Conservation (phyloP, 37 sponge, comb jelly and placozoan species). For the Crambe crambe region DNA sequence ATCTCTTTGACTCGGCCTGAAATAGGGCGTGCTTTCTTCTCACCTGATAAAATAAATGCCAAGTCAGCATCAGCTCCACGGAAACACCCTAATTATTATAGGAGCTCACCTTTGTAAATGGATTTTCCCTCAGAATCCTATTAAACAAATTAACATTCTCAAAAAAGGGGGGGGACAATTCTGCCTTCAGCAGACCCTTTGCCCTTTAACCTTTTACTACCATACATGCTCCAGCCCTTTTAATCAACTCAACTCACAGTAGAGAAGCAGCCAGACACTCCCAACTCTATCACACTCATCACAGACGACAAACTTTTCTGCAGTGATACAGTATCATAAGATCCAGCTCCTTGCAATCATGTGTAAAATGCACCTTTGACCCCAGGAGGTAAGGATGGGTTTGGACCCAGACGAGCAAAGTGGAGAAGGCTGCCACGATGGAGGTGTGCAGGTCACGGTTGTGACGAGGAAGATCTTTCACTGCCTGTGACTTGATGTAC, state of each 20-base stretch:
- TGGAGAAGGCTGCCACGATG: slow-evolving; percentile 85
- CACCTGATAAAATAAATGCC: slow-evolving; percentile 31
- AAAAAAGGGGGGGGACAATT: no score
- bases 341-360: neutral
- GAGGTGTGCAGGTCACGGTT: slow-evolving; percentile 78
- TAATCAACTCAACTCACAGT: slow-evolving; percentile 47
- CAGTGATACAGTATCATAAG: neutral
- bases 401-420: slow-evolving; percentile 62
- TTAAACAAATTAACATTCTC: no score
- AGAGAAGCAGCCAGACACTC: slow-evolving; percentile 75
- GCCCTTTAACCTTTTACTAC: no score
- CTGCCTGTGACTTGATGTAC: slow-evolving; percentile 64
- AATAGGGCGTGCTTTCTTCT: slow-evolving; percentile 72
- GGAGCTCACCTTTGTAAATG: slow-evolving; percentile 56
- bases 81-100: neutral
- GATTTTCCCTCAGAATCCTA: slow-evolving; percentile 5
- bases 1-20: slow-evolving; percentile 87
- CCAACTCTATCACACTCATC: slow-evolving; percentile 79
- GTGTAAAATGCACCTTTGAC: slow-evolving; percentile 51
- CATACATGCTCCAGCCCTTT: no score
- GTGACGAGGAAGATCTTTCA: slow-evolving; percentile 51
- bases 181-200: no score
- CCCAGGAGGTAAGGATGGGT: slow-evolving; percentile 64
- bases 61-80: neutral
- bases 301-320: slow-evolving; percentile 57